Conservation (phyloP, 2,113 vertebrate species). For the Crotalus helleri region DNA sequence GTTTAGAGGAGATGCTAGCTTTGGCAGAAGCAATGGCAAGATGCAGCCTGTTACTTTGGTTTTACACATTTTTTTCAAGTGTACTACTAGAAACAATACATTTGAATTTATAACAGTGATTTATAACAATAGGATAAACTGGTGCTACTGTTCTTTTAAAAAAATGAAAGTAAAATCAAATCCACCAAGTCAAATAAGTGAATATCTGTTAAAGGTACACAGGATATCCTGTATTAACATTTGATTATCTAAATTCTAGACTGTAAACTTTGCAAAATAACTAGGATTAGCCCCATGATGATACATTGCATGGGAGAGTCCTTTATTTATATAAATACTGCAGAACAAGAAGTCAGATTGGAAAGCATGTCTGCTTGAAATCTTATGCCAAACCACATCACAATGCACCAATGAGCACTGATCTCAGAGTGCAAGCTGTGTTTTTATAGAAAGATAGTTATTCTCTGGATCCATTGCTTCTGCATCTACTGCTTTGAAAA, state of each 20-base stretch:
- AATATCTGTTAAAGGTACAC: not conserved
- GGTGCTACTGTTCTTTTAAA: no score
- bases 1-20: not conserved
- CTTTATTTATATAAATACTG: not conserved
- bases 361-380: not conserved
- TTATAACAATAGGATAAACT: not conserved
- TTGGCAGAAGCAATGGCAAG: not conserved
- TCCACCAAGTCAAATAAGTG: not conserved
- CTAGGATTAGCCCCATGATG: not conserved
- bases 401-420: slow-evolving; percentile 1
- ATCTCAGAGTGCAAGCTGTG: not conserved
- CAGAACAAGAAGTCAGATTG: not conserved
- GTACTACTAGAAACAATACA: not conserved
- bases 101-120: not conserved
- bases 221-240: not conserved
- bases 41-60: no score
- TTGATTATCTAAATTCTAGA: not conserved
- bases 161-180: not conserved
- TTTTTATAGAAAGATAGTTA: slow-evolving; percentile 16
- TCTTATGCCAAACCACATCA: not conserved
- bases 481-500: not conserved
- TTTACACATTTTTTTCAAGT: not conserved
- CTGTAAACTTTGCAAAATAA: slow-evolving; percentile 7
- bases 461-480: not conserved
- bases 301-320: not conserved